Conservation (phyloP, 2,797 vertebrate genomes). For the Acipenser transmontanus region DNA sequence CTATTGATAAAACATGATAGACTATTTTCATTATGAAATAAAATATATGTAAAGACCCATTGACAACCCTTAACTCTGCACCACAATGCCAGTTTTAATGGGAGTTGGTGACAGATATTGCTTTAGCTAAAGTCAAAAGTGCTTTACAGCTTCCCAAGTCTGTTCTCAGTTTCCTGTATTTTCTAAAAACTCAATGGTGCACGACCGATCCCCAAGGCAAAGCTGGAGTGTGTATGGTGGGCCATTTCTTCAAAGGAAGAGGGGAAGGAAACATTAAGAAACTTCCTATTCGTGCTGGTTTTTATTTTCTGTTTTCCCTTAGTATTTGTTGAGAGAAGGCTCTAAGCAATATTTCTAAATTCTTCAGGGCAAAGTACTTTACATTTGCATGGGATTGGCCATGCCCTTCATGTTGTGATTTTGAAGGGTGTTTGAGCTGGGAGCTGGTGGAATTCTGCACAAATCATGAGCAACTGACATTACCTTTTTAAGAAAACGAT, state of each 20-base stretch:
- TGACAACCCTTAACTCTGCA: too few species aligned
- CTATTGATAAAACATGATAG: too few species aligned
- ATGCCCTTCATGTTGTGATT: too few species aligned
- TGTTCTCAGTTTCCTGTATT: conserved; percentile 30
- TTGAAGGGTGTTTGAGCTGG: too few species aligned
- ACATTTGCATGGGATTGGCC: too few species aligned
- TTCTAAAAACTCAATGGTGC: conserved; percentile 14
- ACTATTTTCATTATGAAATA: too few species aligned
- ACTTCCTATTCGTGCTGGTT: conserved; percentile 38
- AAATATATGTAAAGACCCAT: too few species aligned
- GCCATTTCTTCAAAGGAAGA: conserved; percentile 1
- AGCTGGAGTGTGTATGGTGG: background rate
- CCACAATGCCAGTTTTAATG: conserved; percentile 1
- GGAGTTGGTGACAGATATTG: conserved; percentile 21
- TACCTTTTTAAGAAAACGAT: too few species aligned
- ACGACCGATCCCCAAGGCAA: conserved; percentile 15
- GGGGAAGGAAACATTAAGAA: conserved; percentile 25
- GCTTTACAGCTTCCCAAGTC: conserved; percentile 33
- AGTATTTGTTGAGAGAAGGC: background rate
- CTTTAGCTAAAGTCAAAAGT: conserved; percentile 24
- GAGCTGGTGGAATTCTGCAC: too few species aligned
- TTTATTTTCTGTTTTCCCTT: conserved; percentile 20
- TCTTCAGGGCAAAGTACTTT: too few species aligned
- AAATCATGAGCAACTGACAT: too few species aligned
- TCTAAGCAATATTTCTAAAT: too few species aligned